A percentile compares a stretch with the other conserved stretches of the same genome.
These are phyloP conservation scores for Drosophila austrosaltans DNA, from an alignment of 2,888 invertebrate genomes.

Conservation along the genomic window DNA sequence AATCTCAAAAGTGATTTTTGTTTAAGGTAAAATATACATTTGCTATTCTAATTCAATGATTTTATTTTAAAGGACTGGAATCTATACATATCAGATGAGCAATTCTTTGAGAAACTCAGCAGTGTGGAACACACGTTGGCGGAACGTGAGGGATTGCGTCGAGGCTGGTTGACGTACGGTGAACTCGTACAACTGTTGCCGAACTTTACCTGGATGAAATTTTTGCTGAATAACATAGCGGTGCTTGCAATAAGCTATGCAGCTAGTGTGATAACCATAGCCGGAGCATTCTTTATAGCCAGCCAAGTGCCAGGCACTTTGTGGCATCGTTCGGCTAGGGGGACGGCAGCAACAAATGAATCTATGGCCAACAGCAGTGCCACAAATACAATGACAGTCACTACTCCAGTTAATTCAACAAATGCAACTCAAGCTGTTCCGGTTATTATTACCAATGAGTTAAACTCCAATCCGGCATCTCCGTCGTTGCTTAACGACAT, in stretches of 20 bases:
- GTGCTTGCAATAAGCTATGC: constrained; percentile 83
- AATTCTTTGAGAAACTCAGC: constrained; percentile 89
- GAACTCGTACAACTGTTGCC: constrained; percentile 87
- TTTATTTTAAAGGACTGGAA: constrained; percentile 89
- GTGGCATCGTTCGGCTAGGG: constrained; percentile 66
- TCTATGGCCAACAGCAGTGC: constrained; percentile 20
- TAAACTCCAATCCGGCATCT: background rate
- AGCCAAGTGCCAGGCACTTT: constrained; percentile 85
- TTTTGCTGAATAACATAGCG: constrained; percentile 80
- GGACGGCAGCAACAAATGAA: constrained; percentile 24
- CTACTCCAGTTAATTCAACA: constrained; percentile 33
- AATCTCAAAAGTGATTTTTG: background rate
- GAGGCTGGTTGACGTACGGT: constrained; percentile 93
- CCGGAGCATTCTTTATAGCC: constrained; percentile 84
- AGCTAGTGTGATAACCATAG: constrained; percentile 83
- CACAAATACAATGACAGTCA: constrained; percentile 21
- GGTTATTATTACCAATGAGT: constrained; percentile 13
- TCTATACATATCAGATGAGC: constrained; percentile 90
- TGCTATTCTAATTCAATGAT: background rate
- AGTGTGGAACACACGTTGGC: constrained; percentile 90
- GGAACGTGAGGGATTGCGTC: constrained; percentile 87
- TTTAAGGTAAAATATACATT: background rate
- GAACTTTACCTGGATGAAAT: constrained; percentile 80
- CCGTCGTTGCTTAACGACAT: constrained; percentile 42
- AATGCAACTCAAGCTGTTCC: constrained; percentile 45